Conservation (phyloP, 2,888 invertebrate genomes). For the Polyommatus icarus region DNA sequence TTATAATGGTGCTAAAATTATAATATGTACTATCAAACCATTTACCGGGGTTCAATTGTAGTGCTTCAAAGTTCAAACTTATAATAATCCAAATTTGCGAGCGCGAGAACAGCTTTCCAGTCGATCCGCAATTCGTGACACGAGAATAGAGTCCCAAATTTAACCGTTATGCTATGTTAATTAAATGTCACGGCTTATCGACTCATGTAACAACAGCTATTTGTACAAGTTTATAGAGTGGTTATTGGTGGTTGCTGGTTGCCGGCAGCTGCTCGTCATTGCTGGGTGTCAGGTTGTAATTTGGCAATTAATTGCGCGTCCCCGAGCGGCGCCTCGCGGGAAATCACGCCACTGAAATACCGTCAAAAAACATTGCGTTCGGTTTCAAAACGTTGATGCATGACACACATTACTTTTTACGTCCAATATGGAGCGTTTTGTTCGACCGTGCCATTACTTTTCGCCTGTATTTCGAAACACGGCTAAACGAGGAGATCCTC, state of each 20-base stretch:
- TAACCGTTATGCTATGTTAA: neutral
- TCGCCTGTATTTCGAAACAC: no score
- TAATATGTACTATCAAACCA: no score
- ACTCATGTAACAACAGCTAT: neutral
- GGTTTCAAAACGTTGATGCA: conserved; percentile 3
- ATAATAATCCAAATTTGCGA: no score
- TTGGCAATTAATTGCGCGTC: conserved; percentile 13
- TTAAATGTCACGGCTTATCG: neutral
- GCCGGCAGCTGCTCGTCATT: neutral
- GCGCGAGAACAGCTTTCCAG: neutral
- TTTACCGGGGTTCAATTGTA: no score
- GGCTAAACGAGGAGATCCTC: no score
- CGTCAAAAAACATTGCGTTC: neutral
- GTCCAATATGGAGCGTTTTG: neutral
- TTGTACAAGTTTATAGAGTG: neutral
- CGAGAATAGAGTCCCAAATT: neutral
- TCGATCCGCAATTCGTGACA: neutral
- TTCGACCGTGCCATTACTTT: neutral
- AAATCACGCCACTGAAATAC: conserved; percentile 16
- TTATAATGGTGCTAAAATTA: no score
- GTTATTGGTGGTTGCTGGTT: neutral
- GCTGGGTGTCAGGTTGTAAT: conserved; percentile 1
- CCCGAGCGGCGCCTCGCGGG: conserved; percentile 8
- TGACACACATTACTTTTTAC: neutral
- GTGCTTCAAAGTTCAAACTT: no score